A percentile compares a stretch with the other conserved stretches of the same genome.
These are phyloP conservation scores for Phalacrocorax brasilianus DNA, from an alignment of 2,113 vertebrate genomes.

Conservation along the genomic window DNA sequence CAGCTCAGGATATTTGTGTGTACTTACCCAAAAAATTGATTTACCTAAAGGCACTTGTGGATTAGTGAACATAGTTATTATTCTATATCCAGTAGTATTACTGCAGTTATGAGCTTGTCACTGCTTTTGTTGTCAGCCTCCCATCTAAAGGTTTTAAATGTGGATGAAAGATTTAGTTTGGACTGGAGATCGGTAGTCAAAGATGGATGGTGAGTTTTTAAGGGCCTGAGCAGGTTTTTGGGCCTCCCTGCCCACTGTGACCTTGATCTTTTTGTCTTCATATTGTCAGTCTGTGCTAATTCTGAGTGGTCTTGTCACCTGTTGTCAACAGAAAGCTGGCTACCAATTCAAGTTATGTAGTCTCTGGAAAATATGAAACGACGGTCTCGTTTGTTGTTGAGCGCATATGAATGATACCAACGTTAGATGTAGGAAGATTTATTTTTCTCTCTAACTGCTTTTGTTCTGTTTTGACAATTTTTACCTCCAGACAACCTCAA, in stretches of 20 bases:
- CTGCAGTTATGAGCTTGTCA: background rate
- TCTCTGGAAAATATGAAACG: background rate
- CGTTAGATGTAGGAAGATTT: background rate
- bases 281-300: background rate
- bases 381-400: background rate
- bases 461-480: background rate
- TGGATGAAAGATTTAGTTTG: background rate
- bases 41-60: background rate
- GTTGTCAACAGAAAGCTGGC: background rate
- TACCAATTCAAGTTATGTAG: background rate
- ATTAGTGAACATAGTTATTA: background rate
- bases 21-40: background rate
- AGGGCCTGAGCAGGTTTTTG: background rate
- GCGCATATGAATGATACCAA: accelerated
- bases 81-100: background rate
- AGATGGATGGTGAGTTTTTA: background rate
- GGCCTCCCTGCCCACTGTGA: background rate
- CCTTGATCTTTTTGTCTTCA: background rate
- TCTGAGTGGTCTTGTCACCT: background rate
- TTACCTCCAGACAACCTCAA: background rate
- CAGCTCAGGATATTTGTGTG: background rate
- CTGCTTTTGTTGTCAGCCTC: background rate
- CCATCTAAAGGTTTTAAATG: background rate
- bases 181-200: background rate
- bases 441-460: background rate